Percentiles rank a stretch among this genome's conserved stretches.
Evolutionary conservation across 2,797 vertebrate species (phyloP).

Genomic region (Cynodonichthys magdalenae): DNA sequence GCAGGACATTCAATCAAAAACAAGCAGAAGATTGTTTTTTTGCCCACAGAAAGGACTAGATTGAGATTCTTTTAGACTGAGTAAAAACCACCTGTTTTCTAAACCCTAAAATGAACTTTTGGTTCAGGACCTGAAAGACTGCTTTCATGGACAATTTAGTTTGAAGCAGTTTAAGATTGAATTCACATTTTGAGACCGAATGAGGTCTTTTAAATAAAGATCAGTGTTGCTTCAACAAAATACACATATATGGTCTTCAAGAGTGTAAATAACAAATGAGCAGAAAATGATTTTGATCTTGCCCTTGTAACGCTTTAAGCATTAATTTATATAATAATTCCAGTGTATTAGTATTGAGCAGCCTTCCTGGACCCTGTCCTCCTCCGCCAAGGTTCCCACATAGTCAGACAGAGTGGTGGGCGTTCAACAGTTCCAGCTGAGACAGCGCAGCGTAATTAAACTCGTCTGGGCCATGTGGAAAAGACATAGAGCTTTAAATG

Average conservation of each 20-base stretch:
- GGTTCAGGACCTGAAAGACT: too few relatives aligned
- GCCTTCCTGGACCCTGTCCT: conserved; percentile 45
- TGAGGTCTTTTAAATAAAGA: neutral
- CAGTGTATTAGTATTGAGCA: conserved; percentile 15
- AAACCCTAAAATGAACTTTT: too few relatives aligned
- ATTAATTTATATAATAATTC: conserved; percentile 20
- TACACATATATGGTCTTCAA: neutral
- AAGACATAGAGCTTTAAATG: conserved; percentile 79
- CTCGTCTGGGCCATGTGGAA: conserved; percentile 78
- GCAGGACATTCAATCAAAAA: neutral
- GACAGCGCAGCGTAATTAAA: conserved; percentile 73
- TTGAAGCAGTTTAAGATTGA: neutral
- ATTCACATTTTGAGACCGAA: neutral
- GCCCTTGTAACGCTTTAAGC: conserved; percentile 5
- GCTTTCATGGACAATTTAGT: too few relatives aligned
- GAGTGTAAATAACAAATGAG: neutral
- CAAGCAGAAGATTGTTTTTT: neutral
- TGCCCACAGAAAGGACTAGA: too few relatives aligned
- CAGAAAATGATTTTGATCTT: neutral
- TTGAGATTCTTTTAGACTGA: neutral
- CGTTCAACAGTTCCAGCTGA: conserved; percentile 73
- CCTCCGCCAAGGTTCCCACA: conserved; percentile 75
- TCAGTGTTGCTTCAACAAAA: neutral
- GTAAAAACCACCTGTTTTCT: too few relatives aligned
- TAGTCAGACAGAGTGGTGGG: conserved; percentile 59